Evolutionary conservation across 1,140 invertebrate genomes (phyloP).

Genomic region (Drosophila novamexicana): DNA sequence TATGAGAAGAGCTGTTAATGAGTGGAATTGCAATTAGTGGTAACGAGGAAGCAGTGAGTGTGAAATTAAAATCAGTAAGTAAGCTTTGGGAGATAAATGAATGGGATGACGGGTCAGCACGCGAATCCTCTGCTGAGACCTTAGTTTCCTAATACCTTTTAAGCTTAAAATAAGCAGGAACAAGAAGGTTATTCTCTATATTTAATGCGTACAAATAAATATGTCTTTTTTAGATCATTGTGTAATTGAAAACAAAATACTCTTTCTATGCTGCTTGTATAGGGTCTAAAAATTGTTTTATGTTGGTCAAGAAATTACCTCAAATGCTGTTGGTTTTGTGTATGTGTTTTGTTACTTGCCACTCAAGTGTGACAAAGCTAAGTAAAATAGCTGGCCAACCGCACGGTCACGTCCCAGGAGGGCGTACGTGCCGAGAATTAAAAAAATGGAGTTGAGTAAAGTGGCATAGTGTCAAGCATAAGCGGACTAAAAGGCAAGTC

Average conservation of each 20-base stretch:
- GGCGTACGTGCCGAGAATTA: slow-evolving; percentile 35
- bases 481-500: slow-evolving; percentile 31
- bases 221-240: neutral
- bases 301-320: slow-evolving; percentile 3
- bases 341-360: slow-evolving; percentile 21
- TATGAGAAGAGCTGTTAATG: too few relatives aligned
- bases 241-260: neutral
- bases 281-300: slow-evolving; percentile 15
- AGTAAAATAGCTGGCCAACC: slow-evolving; percentile 28
- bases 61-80: too few relatives aligned
- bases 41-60: too few relatives aligned
- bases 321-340: slow-evolving; percentile 18
- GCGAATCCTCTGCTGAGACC: too few relatives aligned
- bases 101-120: too few relatives aligned
- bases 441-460: slow-evolving; percentile 20
- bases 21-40: too few relatives aligned
- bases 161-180: too few relatives aligned
- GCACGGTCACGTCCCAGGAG: slow-evolving; percentile 51
- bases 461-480: slow-evolving; percentile 19
- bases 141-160: too few relatives aligned
- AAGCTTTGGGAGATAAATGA: too few relatives aligned
- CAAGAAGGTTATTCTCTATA: neutral
- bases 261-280: neutral
- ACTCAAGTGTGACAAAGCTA: slow-evolving; percentile 35
- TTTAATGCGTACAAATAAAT: neutral